A percentile compares a stretch with the other conserved stretches of the same genome.
These are phyloP conservation scores for Epistrophella euchroma DNA, from an alignment of 2,888 invertebrate genomes.

Conservation along the genomic window DNA sequence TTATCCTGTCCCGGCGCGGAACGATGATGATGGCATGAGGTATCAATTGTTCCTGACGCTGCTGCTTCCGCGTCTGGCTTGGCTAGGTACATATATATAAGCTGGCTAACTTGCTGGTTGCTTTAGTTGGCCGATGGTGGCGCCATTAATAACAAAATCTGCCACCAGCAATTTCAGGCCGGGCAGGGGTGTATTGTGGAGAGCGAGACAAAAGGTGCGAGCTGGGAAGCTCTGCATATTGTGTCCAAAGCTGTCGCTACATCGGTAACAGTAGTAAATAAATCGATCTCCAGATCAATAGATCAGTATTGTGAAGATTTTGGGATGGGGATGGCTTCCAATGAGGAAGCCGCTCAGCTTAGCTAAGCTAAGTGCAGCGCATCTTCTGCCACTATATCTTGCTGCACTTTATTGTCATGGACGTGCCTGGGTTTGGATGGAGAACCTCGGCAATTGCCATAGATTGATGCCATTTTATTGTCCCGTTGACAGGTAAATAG, in stretches of 20 bases:
- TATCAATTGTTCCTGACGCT: constrained; percentile 70
- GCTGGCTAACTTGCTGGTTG: constrained; percentile 12
- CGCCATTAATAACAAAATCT: constrained; percentile 72
- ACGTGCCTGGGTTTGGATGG: constrained; percentile 29
- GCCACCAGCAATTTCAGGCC: constrained; percentile 2
- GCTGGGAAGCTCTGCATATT: constrained; percentile 45
- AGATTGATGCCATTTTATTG: constrained; percentile 75
- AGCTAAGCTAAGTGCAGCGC: constrained; percentile 19
- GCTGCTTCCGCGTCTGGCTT: constrained; percentile 53
- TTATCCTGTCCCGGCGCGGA: constrained; percentile 58
- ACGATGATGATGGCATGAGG: constrained; percentile 68
- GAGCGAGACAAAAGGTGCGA: constrained; percentile 60
- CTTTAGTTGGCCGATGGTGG: constrained; percentile 64
- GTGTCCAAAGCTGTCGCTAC: constrained; percentile 73
- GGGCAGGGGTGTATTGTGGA: neutral
- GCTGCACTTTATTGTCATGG: constrained; percentile 67
- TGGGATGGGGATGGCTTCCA: constrained; percentile 36
- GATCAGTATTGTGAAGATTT: constrained; percentile 58
- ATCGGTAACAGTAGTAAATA: constrained; percentile 69
- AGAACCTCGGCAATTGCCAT: constrained; percentile 62
- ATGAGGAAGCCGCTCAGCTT: constrained; percentile 58
- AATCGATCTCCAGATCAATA: constrained; percentile 72
- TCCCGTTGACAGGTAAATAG: constrained; percentile 72
- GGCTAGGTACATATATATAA: neutral
- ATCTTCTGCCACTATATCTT: constrained; percentile 67